Percentiles rank a stretch among this genome's conserved stretches.
phyloP scores from a whole-genome alignment of 2,888 invertebrate genomes.

The Nineta flava region DNA sequence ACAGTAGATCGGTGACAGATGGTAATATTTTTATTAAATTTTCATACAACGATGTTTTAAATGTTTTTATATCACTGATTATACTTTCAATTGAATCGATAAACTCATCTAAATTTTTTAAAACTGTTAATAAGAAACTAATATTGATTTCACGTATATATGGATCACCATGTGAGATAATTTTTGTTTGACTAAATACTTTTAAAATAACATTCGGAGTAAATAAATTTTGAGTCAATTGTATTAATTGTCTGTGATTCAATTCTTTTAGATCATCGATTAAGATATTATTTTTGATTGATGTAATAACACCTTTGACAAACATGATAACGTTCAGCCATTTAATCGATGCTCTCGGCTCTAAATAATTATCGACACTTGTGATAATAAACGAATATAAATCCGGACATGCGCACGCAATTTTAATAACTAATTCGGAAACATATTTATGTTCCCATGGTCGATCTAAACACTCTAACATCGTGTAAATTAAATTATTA shows the following conservation, averaged over 20 bases:
- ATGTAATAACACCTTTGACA: constrained; percentile 28
- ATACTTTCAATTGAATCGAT: constrained; percentile 1
- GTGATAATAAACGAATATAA: constrained; percentile 44
- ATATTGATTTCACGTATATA: constrained; percentile 6
- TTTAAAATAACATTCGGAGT: constrained; percentile 35
- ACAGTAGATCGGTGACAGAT: neutral
- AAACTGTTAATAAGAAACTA: constrained; percentile 7
- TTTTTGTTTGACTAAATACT: constrained; percentile 24
- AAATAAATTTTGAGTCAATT: constrained; percentile 32
- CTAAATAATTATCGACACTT: constrained; percentile 41
- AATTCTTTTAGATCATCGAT: constrained; percentile 30
- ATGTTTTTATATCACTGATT: neutral
- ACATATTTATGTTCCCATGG: constrained; percentile 55
- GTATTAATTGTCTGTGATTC: constrained; percentile 33
- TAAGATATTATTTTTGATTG: constrained; percentile 33
- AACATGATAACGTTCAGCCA: constrained; percentile 36
- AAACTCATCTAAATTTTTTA: constrained; percentile 5
- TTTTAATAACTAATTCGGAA: constrained; percentile 42
- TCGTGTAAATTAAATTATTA: constrained; percentile 43
- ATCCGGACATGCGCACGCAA: constrained; percentile 54
- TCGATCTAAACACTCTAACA: constrained; percentile 44
- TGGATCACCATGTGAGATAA: constrained; percentile 23
- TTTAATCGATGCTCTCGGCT: constrained; percentile 36
- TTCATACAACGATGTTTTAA: neutral
- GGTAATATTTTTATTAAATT: constrained; percentile 1